These are phyloP conservation scores for Zoanthus sansibaricus DNA, from an alignment of 92 coral and sea anemone genomes.

Conservation along the genomic window DNA sequence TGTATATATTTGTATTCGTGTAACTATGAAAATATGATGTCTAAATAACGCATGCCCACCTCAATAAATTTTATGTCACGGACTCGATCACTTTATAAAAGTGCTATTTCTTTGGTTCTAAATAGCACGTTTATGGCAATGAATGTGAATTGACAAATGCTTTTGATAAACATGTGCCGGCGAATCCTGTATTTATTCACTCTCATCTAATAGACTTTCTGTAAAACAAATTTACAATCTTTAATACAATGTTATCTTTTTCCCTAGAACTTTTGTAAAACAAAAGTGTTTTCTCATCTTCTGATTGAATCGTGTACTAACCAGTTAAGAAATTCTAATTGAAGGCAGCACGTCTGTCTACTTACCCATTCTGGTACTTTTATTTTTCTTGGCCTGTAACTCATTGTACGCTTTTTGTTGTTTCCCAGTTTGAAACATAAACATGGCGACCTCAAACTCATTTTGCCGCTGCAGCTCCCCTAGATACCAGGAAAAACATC, in stretches of 20 bases:
- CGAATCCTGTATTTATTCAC: neutral
- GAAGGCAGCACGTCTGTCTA: neutral
- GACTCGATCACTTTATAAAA: neutral
- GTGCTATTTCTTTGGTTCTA: neutral
- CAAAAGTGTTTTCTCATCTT: no score
- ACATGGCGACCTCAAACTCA: slow-evolving; percentile 94
- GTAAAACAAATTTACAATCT: neutral
- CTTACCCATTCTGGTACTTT: slow-evolving; percentile 35
- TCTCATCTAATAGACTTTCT: neutral
- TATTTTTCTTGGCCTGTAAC: slow-evolving; percentile 26
- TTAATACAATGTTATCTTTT: no score
- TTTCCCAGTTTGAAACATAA: slow-evolving; percentile 92
- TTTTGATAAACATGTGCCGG: neutral
- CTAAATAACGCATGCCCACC: no score
- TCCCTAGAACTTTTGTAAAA: no score
- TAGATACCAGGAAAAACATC: slow-evolving; percentile 6
- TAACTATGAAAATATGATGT: no score
- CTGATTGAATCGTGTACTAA: no score
- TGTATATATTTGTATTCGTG: no score
- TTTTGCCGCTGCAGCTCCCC: slow-evolving; percentile 93
- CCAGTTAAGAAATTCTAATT: no score
- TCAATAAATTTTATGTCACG: no score
- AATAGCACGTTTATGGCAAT: neutral
- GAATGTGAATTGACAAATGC: neutral
- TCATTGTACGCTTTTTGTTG: slow-evolving; percentile 81